Conservation (phyloP, 2,113 vertebrate genomes). For the Mormyrus iriodes region DNA sequence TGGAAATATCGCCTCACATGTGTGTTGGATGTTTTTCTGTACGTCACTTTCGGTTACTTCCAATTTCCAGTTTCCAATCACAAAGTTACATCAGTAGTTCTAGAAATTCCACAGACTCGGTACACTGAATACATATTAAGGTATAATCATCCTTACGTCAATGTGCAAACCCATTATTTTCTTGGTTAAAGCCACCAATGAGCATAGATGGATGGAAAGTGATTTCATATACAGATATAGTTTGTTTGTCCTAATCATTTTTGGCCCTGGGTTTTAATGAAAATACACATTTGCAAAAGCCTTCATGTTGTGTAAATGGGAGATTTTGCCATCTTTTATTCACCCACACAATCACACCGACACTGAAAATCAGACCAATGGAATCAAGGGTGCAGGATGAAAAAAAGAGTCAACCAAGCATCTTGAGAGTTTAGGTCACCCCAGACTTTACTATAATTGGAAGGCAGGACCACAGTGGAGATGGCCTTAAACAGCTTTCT, state of each 20-base stretch:
- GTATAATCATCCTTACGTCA: background rate
- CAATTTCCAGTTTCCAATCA: background rate
- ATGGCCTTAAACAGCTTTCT: slow-evolving; percentile 28
- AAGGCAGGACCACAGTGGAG: background rate
- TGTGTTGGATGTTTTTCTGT: background rate
- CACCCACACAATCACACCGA: background rate
- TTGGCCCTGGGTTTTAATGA: background rate
- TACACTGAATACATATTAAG: background rate
- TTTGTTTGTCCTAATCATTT: background rate
- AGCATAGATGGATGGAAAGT: background rate
- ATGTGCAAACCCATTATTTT: background rate
- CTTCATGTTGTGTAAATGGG: background rate
- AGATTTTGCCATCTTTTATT: slow-evolving; percentile 4
- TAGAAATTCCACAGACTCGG: background rate
- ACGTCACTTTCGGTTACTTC: background rate
- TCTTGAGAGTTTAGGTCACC: background rate
- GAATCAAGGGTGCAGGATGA: background rate
- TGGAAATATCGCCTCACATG: background rate
- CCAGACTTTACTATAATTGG: slow-evolving; percentile 9
- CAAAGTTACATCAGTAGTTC: background rate
- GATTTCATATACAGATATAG: background rate
- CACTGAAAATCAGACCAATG: background rate
- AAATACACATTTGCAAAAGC: background rate
- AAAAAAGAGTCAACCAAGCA: slow-evolving; percentile 1
- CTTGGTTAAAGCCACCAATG: background rate